phyloP scores from a whole-genome alignment of 92 coral and sea anemone genomes.

The Umimayanthus kanabou region DNA sequence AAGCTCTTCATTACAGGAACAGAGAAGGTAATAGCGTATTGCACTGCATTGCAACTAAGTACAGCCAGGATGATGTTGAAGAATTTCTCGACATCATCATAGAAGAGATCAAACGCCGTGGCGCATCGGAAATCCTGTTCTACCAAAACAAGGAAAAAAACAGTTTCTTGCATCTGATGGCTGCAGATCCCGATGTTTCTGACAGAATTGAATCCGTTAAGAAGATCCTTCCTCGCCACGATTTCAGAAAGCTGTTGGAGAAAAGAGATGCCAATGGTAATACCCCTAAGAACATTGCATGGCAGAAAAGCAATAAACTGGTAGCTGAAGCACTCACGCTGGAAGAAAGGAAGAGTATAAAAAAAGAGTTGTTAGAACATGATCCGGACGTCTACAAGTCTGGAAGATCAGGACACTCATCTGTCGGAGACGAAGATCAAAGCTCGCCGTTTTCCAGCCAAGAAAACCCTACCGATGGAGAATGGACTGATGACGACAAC shows the following conservation, averaged over 20 bases:
- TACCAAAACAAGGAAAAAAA: not conserved
- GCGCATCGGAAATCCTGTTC: not conserved
- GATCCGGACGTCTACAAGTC: not conserved
- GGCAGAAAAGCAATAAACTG: not conserved
- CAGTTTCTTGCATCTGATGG: conserved; percentile 12
- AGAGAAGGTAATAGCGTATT: not conserved
- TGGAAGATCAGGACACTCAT: too few species aligned
- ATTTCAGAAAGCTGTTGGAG: not conserved
- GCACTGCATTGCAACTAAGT: not conserved
- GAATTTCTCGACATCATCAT: not conserved
- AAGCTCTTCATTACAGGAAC: not conserved
- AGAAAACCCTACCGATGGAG: not conserved
- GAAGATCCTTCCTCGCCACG: not conserved
- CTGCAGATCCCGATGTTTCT: not conserved
- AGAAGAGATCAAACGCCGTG: not conserved
- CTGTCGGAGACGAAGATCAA: too few species aligned
- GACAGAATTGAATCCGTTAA: not conserved
- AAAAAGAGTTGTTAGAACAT: not conserved
- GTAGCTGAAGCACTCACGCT: conserved; percentile 1
- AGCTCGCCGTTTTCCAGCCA: too few species aligned
- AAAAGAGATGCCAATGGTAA: not conserved
- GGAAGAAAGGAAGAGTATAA: too few species aligned
- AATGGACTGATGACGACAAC: not conserved
- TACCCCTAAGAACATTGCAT: conserved; percentile 3
- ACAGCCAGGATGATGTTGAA: not conserved